phyloP scores from a whole-genome alignment of 2,113 vertebrate species.

The Triplophysa dalaica region DNA sequence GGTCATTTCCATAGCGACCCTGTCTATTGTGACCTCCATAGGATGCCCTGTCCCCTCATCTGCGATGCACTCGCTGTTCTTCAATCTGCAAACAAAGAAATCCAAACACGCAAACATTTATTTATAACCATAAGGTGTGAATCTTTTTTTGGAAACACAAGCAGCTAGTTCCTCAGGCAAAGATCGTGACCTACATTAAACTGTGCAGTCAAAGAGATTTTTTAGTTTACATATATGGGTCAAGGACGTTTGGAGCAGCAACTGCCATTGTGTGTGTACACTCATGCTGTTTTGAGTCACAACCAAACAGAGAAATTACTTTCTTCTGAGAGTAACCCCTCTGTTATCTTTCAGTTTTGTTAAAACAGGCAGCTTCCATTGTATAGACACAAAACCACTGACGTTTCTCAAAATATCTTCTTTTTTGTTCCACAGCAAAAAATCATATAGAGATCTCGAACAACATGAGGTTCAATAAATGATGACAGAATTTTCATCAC shows the following conservation, averaged over 20 bases:
- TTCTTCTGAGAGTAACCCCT: no score
- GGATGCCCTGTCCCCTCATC: slow-evolving; percentile 53
- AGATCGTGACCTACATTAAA: not conserved
- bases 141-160: not conserved
- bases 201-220: not conserved
- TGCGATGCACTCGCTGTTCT: slow-evolving; percentile 59
- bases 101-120: not conserved
- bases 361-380: no score
- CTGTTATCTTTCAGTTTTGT: no score
- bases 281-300: not conserved
- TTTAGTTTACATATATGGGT: not conserved
- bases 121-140: not conserved
- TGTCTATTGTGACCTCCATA: slow-evolving; percentile 47
- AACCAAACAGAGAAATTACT: not conserved
- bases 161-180: not conserved
- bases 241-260: slow-evolving; percentile 12
- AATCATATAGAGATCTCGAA: no score
- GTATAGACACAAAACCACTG: no score
- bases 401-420: no score
- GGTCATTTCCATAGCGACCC: slow-evolving; percentile 56
- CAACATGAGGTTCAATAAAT: no score
- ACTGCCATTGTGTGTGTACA: not conserved
- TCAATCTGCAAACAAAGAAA: slow-evolving; percentile 51
- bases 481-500: no score
- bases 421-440: no score